A percentile compares a stretch with the other conserved stretches of the same genome.
These are phyloP conservation scores for Aelia acuminata DNA, from an alignment of 2,888 invertebrate genomes.

Conservation along the genomic window DNA sequence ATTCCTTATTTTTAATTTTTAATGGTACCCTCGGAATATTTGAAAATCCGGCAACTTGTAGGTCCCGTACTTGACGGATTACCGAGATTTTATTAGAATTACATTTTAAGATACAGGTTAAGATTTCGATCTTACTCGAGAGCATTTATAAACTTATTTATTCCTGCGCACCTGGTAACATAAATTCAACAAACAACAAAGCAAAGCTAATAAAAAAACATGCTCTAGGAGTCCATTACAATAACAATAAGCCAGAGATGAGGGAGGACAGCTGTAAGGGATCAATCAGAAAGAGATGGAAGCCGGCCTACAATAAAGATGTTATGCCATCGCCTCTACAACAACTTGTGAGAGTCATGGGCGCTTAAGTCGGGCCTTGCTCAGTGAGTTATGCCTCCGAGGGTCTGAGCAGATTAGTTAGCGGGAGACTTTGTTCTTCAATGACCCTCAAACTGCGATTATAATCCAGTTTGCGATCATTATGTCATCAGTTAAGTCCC, in stretches of 20 bases:
- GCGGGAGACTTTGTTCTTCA: slow-evolving; percentile 29
- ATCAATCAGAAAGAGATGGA: slow-evolving; percentile 31
- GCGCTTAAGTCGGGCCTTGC: slow-evolving; percentile 6
- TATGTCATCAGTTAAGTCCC: slow-evolving; percentile 26
- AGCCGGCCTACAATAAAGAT: slow-evolving; percentile 11
- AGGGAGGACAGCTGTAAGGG: background rate
- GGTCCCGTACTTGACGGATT: too few relatives aligned
- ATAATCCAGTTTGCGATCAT: slow-evolving; percentile 34
- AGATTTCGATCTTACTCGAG: background rate
- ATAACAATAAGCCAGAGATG: background rate
- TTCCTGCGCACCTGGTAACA: background rate
- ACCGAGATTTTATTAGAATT: too few relatives aligned
- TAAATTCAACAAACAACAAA: background rate
- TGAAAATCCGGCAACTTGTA: too few relatives aligned
- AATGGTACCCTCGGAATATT: too few relatives aligned
- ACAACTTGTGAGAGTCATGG: slow-evolving; percentile 24
- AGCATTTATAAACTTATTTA: background rate
- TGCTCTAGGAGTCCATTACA: background rate
- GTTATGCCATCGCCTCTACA: background rate
- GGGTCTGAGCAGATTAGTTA: slow-evolving; percentile 23
- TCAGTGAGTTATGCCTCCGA: slow-evolving; percentile 24
- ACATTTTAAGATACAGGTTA: background rate
- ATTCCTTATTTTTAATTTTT: too few relatives aligned
- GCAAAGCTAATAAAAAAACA: background rate
- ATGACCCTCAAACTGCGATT: slow-evolving; percentile 33